phyloP scores from a whole-genome alignment of 2,888 invertebrate genomes.

The Tuta absoluta region DNA sequence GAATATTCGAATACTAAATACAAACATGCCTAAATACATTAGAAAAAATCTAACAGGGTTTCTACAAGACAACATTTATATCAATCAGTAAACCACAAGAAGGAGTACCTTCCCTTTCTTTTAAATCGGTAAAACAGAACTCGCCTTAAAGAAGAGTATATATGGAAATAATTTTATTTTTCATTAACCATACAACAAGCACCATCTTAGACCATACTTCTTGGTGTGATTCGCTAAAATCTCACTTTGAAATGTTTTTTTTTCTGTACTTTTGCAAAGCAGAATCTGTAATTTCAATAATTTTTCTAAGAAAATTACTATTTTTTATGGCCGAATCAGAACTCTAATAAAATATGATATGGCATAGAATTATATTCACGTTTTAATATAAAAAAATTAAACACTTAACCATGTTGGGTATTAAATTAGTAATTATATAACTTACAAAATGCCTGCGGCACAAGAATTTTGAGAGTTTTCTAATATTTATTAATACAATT shows the following conservation, averaged over 20 bases:
- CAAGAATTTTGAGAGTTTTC: too few species aligned
- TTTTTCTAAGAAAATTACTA: neutral
- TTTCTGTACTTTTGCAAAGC: neutral
- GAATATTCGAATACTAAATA: neutral
- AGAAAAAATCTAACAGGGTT: too few species aligned
- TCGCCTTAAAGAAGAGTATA: neutral
- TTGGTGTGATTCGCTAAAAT: conserved; percentile 14
- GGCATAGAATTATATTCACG: neutral
- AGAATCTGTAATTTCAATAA: neutral
- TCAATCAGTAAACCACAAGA: neutral
- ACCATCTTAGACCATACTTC: conserved; percentile 44
- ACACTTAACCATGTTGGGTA: too few species aligned
- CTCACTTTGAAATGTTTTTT: neutral
- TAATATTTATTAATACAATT: too few species aligned
- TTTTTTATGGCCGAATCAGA: neutral
- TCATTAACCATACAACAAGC: conserved; percentile 34
- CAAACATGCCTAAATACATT: neutral
- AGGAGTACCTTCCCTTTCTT: neutral
- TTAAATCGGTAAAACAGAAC: neutral
- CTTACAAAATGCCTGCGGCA: too few species aligned
- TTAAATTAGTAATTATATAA: too few species aligned
- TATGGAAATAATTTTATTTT: neutral
- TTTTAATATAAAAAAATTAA: too few species aligned
- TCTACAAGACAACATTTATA: too few species aligned
- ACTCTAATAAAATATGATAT: neutral